Evolutionary conservation across 2,797 vertebrate species (phyloP).

Genomic region (Oreochromis grahami): DNA sequence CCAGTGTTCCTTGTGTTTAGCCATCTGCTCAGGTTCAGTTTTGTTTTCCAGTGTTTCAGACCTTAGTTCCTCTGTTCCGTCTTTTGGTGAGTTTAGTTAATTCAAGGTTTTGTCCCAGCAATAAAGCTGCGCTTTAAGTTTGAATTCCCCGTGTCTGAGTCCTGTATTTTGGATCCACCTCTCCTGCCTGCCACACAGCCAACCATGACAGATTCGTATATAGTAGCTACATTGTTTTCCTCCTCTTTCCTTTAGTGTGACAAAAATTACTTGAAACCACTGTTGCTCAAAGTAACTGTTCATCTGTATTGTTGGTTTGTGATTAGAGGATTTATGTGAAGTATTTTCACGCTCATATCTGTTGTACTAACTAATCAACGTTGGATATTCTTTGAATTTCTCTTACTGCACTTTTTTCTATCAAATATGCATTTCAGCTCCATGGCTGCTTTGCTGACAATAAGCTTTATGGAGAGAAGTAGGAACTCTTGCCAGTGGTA

Average conservation of each 20-base stretch:
- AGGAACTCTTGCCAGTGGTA: constrained; percentile 14
- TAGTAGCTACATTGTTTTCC: not conserved
- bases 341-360: not conserved
- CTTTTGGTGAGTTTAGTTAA: too few species aligned
- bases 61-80: too few species aligned
- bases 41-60: too few species aligned
- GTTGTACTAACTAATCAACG: not conserved
- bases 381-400: constrained; percentile 9
- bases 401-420: not conserved
- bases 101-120: too few species aligned
- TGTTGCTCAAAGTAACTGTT: not conserved
- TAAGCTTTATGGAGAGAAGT: not conserved
- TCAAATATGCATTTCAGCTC: constrained; percentile 35
- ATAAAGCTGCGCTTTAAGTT: too few species aligned
- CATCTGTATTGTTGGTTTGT: not conserved
- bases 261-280: not conserved
- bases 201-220: constrained; percentile 37
- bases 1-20: too few species aligned
- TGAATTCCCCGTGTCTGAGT: too few species aligned
- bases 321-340: not conserved
- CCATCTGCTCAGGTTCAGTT: too few species aligned
- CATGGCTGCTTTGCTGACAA: constrained; percentile 21
- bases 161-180: too few species aligned
- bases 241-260: not conserved
- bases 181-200: too few species aligned